Base-by-base conservation (phyloP, 2,888 invertebrate species). In the Aphrophora alni region DNA sequence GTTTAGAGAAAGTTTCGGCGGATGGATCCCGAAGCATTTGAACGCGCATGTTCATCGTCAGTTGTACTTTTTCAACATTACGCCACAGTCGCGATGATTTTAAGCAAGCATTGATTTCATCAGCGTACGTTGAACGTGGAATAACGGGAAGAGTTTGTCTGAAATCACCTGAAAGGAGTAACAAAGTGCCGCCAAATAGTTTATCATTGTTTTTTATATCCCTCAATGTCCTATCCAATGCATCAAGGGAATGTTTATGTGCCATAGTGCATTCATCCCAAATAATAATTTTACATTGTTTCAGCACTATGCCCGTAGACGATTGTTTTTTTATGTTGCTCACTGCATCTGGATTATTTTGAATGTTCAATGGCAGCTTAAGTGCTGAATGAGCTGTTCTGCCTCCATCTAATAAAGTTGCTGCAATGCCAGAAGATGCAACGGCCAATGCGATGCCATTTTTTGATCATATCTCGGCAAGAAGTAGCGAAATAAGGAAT, bases 231-330 rank as follows among this genome's bases (percentile, higher is more conserved):
- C 85, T 69, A 81, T 88, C 82, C 7, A 88, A 59, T 38, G 88
- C 87, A 80, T 88, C 87, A 14, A 88, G 74, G 25, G 84, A 78
- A 73, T 81, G 77, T 82, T 87, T 88, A 80, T 87, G 87, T 0
- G 87, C 81, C 88, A 89, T 88, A 10, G 87, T 87, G 80, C 86
- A 86, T 85, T 89, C 88, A 84, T 89, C 88, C 88, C 87, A 88
- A 33, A 89, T 82, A 12, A 89, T 86, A 5, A 88, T 14, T 83
- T 82, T 85, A 68, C 85, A 83, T 77, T 84, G 72, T 79, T 84
- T 80, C n/a, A 88, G 82, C 14, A 87, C 82, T 82, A 85, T 84
- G 17, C 84, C 87, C 77, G 84, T 82, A 14, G 69, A 83, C 75
- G 84, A 84, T 26, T 83, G 80, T 81, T 83, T 86, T 3, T 74